A percentile compares a stretch with the other conserved stretches of the same genome.
phyloP scores from a whole-genome alignment of 2,888 invertebrate species.

The Aleiodes alternator region DNA sequence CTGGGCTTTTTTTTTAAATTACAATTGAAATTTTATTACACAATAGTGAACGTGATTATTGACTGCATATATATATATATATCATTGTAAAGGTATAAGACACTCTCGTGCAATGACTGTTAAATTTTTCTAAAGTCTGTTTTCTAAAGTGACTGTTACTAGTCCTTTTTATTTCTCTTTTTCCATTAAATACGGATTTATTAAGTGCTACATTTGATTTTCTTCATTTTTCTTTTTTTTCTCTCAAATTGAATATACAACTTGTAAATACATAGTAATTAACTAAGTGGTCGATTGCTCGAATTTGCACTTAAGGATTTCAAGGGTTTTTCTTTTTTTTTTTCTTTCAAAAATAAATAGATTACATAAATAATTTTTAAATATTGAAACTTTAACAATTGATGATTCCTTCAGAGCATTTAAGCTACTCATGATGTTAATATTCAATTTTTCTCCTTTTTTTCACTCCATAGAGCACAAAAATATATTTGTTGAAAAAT shows the following conservation, averaged over 20 bases:
- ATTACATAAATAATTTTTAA: slow-evolving; percentile 12
- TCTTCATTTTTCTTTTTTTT: not conserved
- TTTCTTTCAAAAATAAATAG: not conserved
- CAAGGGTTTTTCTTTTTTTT: not conserved
- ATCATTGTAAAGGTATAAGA: no score
- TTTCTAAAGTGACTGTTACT: not conserved
- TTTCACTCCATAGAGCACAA: slow-evolving; percentile 10
- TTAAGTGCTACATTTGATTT: slow-evolving; percentile 17
- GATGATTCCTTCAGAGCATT: slow-evolving; percentile 15
- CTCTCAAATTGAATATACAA: not conserved
- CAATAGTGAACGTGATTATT: no score
- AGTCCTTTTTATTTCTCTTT: not conserved
- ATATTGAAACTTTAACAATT: slow-evolving; percentile 12
- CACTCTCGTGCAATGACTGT: slow-evolving; percentile 1
- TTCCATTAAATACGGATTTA: slow-evolving; percentile 7
- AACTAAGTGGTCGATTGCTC: slow-evolving; percentile 8
- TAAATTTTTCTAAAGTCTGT: not conserved
- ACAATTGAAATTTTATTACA: no score
- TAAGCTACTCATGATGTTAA: slow-evolving; percentile 26
- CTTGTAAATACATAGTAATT: slow-evolving; percentile 12
- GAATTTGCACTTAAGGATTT: slow-evolving; percentile 23
- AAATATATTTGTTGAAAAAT: slow-evolving; percentile 35
- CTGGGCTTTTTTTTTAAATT: no score
- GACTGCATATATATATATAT: no score
- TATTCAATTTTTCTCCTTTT: not conserved